Evolutionary conservation across 92 coral and sea anemone genomes (phyloP).

Genomic region (Siderastrea radians): DNA sequence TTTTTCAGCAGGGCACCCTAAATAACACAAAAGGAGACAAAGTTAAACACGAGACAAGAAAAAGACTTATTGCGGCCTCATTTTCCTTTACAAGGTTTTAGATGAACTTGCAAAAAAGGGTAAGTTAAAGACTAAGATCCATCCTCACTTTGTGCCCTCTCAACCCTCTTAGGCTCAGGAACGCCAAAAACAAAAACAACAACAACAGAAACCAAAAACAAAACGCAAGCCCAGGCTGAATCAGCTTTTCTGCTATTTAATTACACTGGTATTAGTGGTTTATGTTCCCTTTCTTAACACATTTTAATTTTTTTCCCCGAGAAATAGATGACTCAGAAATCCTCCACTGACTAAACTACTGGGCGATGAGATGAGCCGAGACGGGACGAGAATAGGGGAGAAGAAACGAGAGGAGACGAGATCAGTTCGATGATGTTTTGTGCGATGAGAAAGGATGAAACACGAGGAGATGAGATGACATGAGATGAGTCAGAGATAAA

Average conservation of each 20-base stretch:
- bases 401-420: constrained; percentile 17
- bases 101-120: too few species aligned
- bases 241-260: too few species aligned
- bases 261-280: too few species aligned
- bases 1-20: neutral
- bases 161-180: too few species aligned
- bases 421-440: neutral
- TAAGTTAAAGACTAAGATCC: too few species aligned
- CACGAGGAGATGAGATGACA: constrained; percentile 14
- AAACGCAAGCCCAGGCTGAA: too few species aligned
- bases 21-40: neutral
- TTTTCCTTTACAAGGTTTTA: too few species aligned
- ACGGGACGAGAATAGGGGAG: constrained; percentile 11
- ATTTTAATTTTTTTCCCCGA: neutral
- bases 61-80: too few species aligned
- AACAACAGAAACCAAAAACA: too few species aligned
- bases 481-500: constrained; percentile 20
- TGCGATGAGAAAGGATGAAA: neutral
- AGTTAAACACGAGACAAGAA: neutral
- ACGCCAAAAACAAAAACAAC: too few species aligned
- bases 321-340: neutral
- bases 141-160: too few species aligned
- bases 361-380: constrained; percentile 13
- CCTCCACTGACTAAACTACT: neutral
- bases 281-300: neutral